phyloP scores from a whole-genome alignment of 2,888 invertebrate genomes.

The Syritta pipiens region DNA sequence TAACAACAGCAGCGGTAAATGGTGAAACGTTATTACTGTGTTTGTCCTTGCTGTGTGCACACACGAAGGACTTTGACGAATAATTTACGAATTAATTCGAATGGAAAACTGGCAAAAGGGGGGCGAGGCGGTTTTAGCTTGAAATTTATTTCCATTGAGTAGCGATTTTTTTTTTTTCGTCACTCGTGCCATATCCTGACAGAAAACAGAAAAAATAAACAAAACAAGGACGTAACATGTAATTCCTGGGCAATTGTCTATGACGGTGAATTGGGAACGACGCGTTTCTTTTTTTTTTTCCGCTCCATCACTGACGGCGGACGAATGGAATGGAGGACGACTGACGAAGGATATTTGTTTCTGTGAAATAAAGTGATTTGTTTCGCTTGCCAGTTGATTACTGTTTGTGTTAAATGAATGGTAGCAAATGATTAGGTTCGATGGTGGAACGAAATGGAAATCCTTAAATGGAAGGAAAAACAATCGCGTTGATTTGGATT shows the following conservation, averaged over 20 bases:
- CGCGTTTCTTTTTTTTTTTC: slow-evolving; percentile 17
- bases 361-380: slow-evolving; percentile 47
- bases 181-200: background rate
- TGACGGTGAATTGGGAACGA: slow-evolving; percentile 49
- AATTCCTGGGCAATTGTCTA: slow-evolving; percentile 55
- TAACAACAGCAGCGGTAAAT: slow-evolving; percentile 26
- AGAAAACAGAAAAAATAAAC: background rate
- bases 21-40: slow-evolving; percentile 36
- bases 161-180: background rate
- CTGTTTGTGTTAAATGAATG: slow-evolving; percentile 50
- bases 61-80: slow-evolving; percentile 50
- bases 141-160: slow-evolving; percentile 46
- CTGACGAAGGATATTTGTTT: slow-evolving; percentile 32
- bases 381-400: slow-evolving; percentile 47
- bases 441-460: no score
- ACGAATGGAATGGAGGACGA: background rate
- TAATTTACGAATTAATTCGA: slow-evolving; percentile 66
- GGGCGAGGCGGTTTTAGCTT: slow-evolving; percentile 18
- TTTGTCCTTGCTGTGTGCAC: slow-evolving; percentile 21
- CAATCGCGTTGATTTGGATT: no score
- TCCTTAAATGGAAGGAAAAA: no score
- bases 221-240: slow-evolving; percentile 36
- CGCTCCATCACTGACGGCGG: slow-evolving; percentile 12
- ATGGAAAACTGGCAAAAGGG: slow-evolving; percentile 31
- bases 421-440: slow-evolving; percentile 22